Percentiles rank a stretch among this genome's conserved stretches.
Conservation (phyloP, 92 coral and sea anemone species). For the Siderastrea siderea region DNA sequence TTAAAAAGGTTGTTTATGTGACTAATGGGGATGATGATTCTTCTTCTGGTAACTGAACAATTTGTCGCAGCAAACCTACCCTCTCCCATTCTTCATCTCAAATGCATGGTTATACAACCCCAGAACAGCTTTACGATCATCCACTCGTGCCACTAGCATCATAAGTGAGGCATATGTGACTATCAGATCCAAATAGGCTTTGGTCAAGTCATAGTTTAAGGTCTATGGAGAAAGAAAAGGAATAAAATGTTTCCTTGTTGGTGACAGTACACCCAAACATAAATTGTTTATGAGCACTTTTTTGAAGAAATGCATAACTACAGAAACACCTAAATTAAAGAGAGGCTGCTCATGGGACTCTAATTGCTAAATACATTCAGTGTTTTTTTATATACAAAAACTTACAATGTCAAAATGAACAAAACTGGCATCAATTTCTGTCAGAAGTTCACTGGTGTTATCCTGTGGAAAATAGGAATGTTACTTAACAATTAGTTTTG, state of each 20-base stretch:
- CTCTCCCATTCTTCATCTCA: conserved; percentile 98
- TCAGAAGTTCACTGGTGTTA: conserved; percentile 92
- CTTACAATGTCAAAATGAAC: conserved; percentile 99
- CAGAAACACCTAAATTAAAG: too few relatives aligned
- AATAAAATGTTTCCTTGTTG: not conserved
- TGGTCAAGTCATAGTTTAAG: conserved; percentile 90
- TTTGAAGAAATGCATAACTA: too few relatives aligned
- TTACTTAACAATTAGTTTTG: too few relatives aligned
- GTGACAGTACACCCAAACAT: not conserved
- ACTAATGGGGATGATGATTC: not conserved
- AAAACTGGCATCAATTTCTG: conserved; percentile 99
- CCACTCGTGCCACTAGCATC: conserved; percentile 95
- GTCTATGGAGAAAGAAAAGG: conserved; percentile 47
- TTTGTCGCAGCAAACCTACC: conserved; percentile 42
- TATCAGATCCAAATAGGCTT: conserved; percentile 93
- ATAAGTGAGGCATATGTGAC: conserved; percentile 87
- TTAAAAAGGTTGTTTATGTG: not conserved
- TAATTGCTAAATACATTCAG: too few relatives aligned
- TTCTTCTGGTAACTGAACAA: not conserved
- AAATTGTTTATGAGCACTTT: too few relatives aligned
- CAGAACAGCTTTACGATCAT: conserved; percentile 96
- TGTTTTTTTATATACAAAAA: not conserved
- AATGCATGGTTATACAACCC: conserved; percentile 97
- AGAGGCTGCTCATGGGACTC: too few relatives aligned
- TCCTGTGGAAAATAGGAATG: conserved; percentile 60